phyloP scores from a whole-genome alignment of 2,113 vertebrate genomes.

The Callipepla californica region DNA sequence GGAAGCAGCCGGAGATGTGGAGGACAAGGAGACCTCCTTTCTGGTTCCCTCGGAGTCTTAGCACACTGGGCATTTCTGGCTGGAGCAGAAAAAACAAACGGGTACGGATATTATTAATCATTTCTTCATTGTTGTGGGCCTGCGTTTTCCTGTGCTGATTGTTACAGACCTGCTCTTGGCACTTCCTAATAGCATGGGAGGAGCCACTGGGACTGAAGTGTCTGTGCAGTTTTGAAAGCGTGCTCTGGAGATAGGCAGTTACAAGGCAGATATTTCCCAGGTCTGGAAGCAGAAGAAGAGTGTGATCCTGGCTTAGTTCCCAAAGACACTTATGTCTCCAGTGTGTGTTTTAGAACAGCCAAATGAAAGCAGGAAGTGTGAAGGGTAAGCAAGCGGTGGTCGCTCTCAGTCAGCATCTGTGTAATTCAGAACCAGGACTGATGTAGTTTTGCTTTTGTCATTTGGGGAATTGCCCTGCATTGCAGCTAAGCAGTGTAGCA shows the following conservation, averaged over 20 bases:
- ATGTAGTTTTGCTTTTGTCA: background rate
- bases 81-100: slow-evolving; percentile 82
- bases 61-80: slow-evolving; percentile 92
- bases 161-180: background rate
- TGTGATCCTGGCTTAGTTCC: background rate
- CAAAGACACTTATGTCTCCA: background rate
- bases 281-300: background rate
- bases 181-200: background rate
- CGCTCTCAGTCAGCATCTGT: background rate
- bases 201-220: background rate
- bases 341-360: background rate
- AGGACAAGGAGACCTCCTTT: slow-evolving; percentile 95
- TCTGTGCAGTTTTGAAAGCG: background rate
- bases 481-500: background rate
- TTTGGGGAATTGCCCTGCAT: background rate
- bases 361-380: background rate
- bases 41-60: slow-evolving; percentile 91
- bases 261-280: background rate
- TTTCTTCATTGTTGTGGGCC: background rate
- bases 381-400: background rate
- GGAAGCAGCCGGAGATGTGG: slow-evolving; percentile 94
- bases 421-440: rapidly evolving
- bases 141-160: background rate
- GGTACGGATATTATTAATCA: slow-evolving; percentile 74
- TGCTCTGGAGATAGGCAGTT: background rate